A percentile compares a stretch with the other conserved stretches of the same genome.
These are phyloP conservation scores for Sebastes taczanowskii DNA, from an alignment of 2,797 vertebrate genomes.

Conservation along the genomic window DNA sequence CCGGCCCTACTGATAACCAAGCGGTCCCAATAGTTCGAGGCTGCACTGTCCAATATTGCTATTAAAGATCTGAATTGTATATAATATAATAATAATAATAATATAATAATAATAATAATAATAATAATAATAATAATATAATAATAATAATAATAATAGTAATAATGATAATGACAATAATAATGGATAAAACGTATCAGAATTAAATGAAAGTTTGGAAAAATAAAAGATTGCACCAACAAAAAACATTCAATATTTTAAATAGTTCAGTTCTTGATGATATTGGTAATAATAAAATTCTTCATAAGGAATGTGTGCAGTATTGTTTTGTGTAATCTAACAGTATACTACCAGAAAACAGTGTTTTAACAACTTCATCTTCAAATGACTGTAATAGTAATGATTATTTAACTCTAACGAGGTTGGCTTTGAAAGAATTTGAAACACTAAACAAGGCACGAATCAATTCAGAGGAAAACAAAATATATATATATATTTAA, in stretches of 20 bases:
- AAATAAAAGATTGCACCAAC: background rate
- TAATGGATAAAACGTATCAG: background rate
- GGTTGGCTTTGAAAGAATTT: background rate
- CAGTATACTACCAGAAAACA: background rate
- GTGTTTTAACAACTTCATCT: background rate
- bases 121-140: too few relatives aligned
- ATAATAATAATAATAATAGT: too few relatives aligned
- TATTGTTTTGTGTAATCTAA: background rate
- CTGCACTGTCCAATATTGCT: background rate
- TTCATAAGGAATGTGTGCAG: conserved; percentile 27
- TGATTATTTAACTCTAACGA: background rate
- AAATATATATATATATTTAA: background rate
- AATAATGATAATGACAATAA: too few relatives aligned
- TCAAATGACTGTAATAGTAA: background rate
- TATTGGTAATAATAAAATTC: background rate
- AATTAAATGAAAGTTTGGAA: background rate
- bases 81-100: background rate
- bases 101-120: background rate
- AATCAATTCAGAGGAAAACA: conserved; percentile 1
- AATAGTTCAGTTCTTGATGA: background rate
- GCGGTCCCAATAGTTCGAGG: background rate
- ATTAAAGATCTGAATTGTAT: background rate
- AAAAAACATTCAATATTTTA: background rate
- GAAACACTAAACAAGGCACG: conserved; percentile 63
- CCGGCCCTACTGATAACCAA: background rate